Evolutionary conservation across 2,113 vertebrate genomes (phyloP).

Genomic region (Proterorhinus semilunaris): DNA sequence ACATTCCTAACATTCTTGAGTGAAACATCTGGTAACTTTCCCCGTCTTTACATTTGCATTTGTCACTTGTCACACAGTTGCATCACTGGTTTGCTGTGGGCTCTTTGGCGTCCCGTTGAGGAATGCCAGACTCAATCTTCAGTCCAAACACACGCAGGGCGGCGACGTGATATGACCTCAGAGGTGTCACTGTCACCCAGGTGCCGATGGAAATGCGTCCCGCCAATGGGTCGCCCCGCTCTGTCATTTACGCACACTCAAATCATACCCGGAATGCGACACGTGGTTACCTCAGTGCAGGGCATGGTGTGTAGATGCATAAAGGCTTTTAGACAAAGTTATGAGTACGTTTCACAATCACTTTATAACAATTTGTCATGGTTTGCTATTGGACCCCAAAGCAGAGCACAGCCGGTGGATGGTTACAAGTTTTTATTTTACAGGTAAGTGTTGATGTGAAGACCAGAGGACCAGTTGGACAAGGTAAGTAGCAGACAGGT

Average conservation of each 20-base stretch:
- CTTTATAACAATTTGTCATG: too few species aligned
- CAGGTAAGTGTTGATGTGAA: too few species aligned
- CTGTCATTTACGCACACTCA: conserved; percentile 6
- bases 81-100: conserved; percentile 1
- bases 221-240: background rate
- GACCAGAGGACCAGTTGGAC: too few species aligned
- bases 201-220: background rate
- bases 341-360: too few species aligned
- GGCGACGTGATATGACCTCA: conserved; percentile 37
- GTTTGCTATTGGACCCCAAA: too few species aligned
- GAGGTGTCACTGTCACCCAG: conserved; percentile 17
- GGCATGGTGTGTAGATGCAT: background rate
- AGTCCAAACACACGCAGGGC: conserved; percentile 9
- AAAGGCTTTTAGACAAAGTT: background rate
- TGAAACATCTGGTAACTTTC: too few species aligned
- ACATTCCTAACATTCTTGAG: too few species aligned
- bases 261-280: background rate
- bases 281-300: background rate
- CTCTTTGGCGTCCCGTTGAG: conserved; percentile 31
- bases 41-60: background rate
- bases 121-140: conserved; percentile 39
- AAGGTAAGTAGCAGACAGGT: too few species aligned
- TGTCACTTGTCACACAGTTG: conserved; percentile 7
- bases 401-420: too few species aligned
- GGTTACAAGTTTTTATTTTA: too few species aligned